Base-by-base conservation (phyloP, 2,797 vertebrate genomes). In the Orientallactaga sibirica region DNA sequence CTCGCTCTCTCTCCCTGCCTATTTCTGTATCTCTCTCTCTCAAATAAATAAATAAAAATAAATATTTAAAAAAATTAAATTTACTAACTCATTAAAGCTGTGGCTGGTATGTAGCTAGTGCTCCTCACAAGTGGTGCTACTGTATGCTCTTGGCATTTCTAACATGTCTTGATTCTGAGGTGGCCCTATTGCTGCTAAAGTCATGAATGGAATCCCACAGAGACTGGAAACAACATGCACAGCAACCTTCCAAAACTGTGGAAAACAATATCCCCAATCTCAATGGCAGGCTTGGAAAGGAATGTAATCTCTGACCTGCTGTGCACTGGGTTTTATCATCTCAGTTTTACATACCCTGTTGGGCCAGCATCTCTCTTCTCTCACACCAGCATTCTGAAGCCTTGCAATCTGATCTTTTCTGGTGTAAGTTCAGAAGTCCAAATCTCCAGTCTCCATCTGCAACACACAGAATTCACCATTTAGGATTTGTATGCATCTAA, bases 361-460 rank as follows among this genome's bases (percentile, higher is more conserved):
- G 95, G 9, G 0, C 86, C 76, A 33, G 83, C 85, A 67, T 86
- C 77, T 88, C 76, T 75, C 55, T 67, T 55, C 62, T 83, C 25
- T 12, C 43, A 15, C 58, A 7, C 20, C 33, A 66, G 61, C 37
- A 55, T 74, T 41, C 48, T 14, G 33, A 75, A 88, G 83, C 41
- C 19, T 66, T 85, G 37, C 7, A n/a, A 29, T 84, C 43, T 73
- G 79, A 27, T 78, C 43, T 92, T 66, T 73, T 41, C 76, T 48
- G 9, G 67, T 2, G 16, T 66, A 68, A 0, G 41, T 33, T 96
- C 58, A 91, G 62, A 91, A 90, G 71, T 87, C 55, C 1, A 0
- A 76, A 58, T 68, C 62, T 70, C 81, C 48, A 11, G 1, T 86
- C 12, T 90, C 86, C 96, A 96, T 93, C 97, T 97, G 62, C 41